A percentile compares a stretch with the other conserved stretches of the same genome.
phyloP scores from a whole-genome alignment of 2,888 invertebrate genomes.

The Drosophila kanekoi region DNA sequence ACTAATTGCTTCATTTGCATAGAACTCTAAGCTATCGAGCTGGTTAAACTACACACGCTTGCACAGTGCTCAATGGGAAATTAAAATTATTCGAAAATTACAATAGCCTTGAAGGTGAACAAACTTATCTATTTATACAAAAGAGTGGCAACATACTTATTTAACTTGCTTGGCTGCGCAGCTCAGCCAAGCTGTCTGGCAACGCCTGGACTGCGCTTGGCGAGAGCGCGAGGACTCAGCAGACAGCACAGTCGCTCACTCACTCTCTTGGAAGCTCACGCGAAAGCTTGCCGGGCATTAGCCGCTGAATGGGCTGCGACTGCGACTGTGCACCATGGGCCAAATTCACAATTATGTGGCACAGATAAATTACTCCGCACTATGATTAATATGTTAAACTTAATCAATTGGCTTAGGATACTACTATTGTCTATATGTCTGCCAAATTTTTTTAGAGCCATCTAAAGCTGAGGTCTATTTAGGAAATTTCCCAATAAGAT shows the following conservation, averaged over 20 bases:
- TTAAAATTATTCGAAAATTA: neutral
- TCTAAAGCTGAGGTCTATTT: too few species aligned
- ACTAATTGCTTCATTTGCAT: slow-evolving; percentile 35
- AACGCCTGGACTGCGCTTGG: neutral
- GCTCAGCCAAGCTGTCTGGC: neutral
- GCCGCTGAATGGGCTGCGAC: slow-evolving; percentile 19
- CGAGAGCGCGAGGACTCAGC: slow-evolving; percentile 20
- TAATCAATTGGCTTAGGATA: too few species aligned
- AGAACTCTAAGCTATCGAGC: slow-evolving; percentile 3
- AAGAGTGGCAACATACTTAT: too few species aligned
- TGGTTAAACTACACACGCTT: neutral
- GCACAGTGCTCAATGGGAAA: neutral
- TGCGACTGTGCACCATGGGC: neutral
- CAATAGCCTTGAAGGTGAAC: too few species aligned
- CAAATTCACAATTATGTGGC: neutral
- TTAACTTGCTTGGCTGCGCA: neutral
- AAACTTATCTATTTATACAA: too few species aligned
- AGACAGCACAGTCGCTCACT: neutral
- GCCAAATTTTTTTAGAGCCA: too few species aligned
- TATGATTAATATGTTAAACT: neutral
- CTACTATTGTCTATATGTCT: too few species aligned
- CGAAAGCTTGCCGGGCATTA: slow-evolving; percentile 29
- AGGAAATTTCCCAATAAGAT: too few species aligned
- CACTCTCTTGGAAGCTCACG: slow-evolving; percentile 18
- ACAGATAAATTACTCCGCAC: too few species aligned